Percentiles rank a stretch among this genome's conserved stretches.
Evolutionary conservation across 2,888 invertebrate species (phyloP).

Genomic region (Yponomeuta plumbellus): DNA sequence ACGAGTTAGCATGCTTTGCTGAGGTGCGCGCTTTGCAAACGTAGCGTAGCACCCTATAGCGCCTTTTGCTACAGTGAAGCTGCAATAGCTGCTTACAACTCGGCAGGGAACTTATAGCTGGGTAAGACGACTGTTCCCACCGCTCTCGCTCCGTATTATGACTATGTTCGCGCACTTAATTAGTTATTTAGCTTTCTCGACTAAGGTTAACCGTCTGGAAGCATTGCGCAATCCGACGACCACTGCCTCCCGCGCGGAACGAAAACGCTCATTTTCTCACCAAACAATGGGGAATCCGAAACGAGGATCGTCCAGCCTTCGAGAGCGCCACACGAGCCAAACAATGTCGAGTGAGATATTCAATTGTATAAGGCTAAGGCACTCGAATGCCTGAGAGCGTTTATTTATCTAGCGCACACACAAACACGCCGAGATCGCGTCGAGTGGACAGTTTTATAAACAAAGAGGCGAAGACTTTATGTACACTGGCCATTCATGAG

Average conservation of each 20-base stretch:
- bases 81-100: not conserved
- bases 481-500: conserved; percentile 61
- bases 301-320: conserved; percentile 27
- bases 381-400: conserved; percentile 20
- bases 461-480: conserved; percentile 55
- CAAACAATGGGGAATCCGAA: conserved; percentile 49
- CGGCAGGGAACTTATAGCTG: not conserved
- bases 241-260: conserved; percentile 41
- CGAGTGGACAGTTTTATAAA: conserved; percentile 73
- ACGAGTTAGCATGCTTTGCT: conserved; percentile 24
- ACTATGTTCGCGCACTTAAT: conserved; percentile 43
- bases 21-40: conserved; percentile 21
- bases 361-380: conserved; percentile 28
- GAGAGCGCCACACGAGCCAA: conserved; percentile 39
- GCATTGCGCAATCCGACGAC: conserved; percentile 42
- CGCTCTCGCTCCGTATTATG: conserved; percentile 37
- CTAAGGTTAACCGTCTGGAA: conserved; percentile 41
- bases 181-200: conserved; percentile 37
- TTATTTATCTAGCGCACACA: conserved; percentile 53
- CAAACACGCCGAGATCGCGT: conserved; percentile 41
- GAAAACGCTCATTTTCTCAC: conserved; percentile 43
- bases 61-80: no score
- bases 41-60: no score
- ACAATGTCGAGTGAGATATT: conserved; percentile 31
- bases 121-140: conserved; percentile 32